A percentile compares a stretch with the other conserved stretches of the same genome.
These are phyloP conservation scores for Eurois occulta DNA, from an alignment of 2,888 invertebrate genomes.

Conservation along the genomic window DNA sequence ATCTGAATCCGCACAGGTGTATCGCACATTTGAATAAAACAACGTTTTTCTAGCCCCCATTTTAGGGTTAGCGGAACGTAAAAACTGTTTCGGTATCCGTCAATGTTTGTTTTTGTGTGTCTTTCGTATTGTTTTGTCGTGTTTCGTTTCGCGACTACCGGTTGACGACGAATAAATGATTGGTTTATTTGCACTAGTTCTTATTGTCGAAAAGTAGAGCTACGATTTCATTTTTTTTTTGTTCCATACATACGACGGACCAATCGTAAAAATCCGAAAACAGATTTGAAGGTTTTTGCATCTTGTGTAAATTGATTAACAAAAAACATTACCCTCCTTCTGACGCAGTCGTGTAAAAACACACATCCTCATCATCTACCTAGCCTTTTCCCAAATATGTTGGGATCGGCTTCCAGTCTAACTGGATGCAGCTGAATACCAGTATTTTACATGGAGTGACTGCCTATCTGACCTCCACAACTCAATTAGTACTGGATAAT, in stretches of 20 bases:
- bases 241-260: too few species aligned
- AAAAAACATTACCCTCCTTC: too few species aligned
- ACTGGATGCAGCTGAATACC: too few species aligned
- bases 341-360: too few species aligned
- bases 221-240: neutral
- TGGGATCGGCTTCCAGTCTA: too few species aligned
- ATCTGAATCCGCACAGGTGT: conserved; percentile 66
- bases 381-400: too few species aligned
- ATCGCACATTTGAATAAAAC: conserved; percentile 66
- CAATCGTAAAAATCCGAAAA: neutral
- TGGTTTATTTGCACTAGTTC: neutral
- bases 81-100: conserved; percentile 45
- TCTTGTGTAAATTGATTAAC: neutral
- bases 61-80: conserved; percentile 56
- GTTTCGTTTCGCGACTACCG: neutral
- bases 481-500: too few species aligned
- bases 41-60: conserved; percentile 58
- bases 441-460: too few species aligned
- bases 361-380: too few species aligned
- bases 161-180: conserved; percentile 3
- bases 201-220: neutral
- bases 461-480: too few species aligned
- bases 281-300: neutral
- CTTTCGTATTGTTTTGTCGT: conserved; percentile 35
- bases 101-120: conserved; percentile 42